phyloP scores from a whole-genome alignment of 2,113 vertebrate species.

The Macquaria australasica region DNA sequence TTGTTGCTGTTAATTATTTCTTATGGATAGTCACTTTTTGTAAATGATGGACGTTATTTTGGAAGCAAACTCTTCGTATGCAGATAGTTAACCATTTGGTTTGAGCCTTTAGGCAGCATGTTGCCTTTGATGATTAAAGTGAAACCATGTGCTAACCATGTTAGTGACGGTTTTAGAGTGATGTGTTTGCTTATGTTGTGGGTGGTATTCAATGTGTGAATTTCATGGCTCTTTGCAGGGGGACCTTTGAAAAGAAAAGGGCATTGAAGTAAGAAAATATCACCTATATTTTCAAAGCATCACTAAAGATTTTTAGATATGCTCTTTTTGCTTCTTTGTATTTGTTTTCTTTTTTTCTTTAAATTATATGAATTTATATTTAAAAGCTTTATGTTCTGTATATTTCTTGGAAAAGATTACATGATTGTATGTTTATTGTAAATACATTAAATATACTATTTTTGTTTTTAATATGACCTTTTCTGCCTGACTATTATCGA shows the following conservation, averaged over 20 bases:
- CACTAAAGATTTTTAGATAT: constrained; percentile 67
- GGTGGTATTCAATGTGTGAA: constrained; percentile 55
- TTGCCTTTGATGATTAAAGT: constrained; percentile 66
- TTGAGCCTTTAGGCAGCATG: constrained; percentile 73
- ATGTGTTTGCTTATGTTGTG: constrained; percentile 50
- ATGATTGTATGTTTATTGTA: constrained; percentile 86
- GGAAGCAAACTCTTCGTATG: constrained; percentile 71
- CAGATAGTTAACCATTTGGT: constrained; percentile 47
- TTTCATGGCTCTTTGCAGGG: constrained; percentile 61
- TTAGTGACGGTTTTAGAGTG: constrained; percentile 65
- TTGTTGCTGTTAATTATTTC: constrained; percentile 35
- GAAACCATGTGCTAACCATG: constrained; percentile 68
- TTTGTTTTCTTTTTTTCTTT: constrained; percentile 58
- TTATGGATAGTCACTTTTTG: constrained; percentile 3
- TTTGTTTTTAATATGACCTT: constrained; percentile 75
- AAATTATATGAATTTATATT: constrained; percentile 75
- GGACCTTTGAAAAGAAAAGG: constrained; percentile 59
- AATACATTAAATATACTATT: constrained; percentile 85
- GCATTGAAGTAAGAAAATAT: constrained; percentile 71
- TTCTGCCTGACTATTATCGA: constrained; percentile 22
- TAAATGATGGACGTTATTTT: constrained; percentile 46
- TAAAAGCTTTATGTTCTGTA: constrained; percentile 79
- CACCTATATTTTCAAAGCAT: constrained; percentile 75
- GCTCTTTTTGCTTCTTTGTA: constrained; percentile 60
- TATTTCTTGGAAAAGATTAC: constrained; percentile 77